phyloP scores from a whole-genome alignment of 1,140 invertebrate genomes.

The Drosophila nigromelanica region DNA sequence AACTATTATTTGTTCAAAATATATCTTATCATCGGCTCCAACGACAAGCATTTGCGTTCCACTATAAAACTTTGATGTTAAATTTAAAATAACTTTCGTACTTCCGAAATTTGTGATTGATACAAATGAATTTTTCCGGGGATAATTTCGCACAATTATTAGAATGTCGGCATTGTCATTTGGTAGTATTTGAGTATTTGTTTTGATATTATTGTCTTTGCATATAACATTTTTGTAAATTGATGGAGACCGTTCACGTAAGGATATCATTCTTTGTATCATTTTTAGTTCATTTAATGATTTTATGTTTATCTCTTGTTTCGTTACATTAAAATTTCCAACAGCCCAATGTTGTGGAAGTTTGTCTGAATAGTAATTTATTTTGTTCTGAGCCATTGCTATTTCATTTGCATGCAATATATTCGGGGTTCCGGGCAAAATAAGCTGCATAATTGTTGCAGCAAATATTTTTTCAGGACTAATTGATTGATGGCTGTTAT shows the following conservation, averaged over 20 bases:
- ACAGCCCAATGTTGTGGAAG: constrained; percentile 86
- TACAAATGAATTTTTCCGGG: constrained; percentile 89
- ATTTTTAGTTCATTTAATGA: constrained; percentile 85
- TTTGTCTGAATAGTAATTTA: constrained; percentile 87
- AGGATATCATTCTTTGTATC: constrained; percentile 85
- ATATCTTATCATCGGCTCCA: constrained; percentile 85
- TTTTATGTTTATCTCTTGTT: constrained; percentile 86
- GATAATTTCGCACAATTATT: constrained; percentile 90
- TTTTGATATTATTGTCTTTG: constrained; percentile 86
- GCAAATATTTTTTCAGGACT: constrained; percentile 85
- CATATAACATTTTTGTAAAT: constrained; percentile 89
- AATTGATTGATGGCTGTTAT: constrained; percentile 83
- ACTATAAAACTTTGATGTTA: constrained; percentile 90
- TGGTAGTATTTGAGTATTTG: constrained; percentile 87
- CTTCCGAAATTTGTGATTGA: constrained; percentile 89
- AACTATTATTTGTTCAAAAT: constrained; percentile 88
- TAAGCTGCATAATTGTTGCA: constrained; percentile 88
- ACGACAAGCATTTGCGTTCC: constrained; percentile 88
- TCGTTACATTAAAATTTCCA: constrained; percentile 83
- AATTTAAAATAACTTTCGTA: constrained; percentile 86
- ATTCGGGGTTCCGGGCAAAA: constrained; percentile 91
- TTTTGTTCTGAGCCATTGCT: constrained; percentile 85
- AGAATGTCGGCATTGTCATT: constrained; percentile 87
- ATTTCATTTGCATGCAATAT: constrained; percentile 94
- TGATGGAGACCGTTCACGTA: constrained; percentile 87